Conservation (phyloP, 2,113 vertebrate species). For the Pseudopipra pipra region DNA sequence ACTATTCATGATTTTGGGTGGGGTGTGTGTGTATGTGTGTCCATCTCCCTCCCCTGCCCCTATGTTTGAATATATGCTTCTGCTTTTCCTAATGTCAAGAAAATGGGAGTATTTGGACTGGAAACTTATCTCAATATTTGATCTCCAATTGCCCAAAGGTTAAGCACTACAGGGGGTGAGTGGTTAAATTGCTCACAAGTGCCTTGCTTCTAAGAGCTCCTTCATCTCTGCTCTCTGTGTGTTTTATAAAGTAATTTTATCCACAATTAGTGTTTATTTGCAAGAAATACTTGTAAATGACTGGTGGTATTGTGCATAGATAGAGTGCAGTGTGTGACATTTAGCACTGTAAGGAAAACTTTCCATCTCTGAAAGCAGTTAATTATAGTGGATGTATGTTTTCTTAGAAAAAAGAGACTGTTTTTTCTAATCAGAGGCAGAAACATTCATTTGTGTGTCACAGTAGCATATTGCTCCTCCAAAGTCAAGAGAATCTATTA, state of each 20-base stretch:
- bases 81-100: neutral
- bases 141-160: neutral
- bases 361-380: neutral
- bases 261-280: neutral
- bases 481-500: neutral
- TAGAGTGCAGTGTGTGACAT: neutral
- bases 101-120: neutral
- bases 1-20: neutral
- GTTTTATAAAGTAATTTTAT: neutral
- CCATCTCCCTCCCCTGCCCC: accelerated
- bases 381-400: neutral
- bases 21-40: neutral
- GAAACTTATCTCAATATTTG: neutral
- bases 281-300: neutral
- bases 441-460: neutral
- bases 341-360: neutral
- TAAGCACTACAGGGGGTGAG: neutral
- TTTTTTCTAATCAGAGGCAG: neutral
- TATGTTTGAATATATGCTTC: neutral
- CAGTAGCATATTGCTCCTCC: neutral
- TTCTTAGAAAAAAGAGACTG: neutral
- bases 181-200: neutral
- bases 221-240: neutral
- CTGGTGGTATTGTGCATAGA: neutral
- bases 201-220: neutral